A percentile compares a stretch with the other conserved stretches of the same genome.
Evolutionary conservation across 2,113 vertebrate genomes (phyloP).

Genomic region (Oreotrochilus melanogaster): DNA sequence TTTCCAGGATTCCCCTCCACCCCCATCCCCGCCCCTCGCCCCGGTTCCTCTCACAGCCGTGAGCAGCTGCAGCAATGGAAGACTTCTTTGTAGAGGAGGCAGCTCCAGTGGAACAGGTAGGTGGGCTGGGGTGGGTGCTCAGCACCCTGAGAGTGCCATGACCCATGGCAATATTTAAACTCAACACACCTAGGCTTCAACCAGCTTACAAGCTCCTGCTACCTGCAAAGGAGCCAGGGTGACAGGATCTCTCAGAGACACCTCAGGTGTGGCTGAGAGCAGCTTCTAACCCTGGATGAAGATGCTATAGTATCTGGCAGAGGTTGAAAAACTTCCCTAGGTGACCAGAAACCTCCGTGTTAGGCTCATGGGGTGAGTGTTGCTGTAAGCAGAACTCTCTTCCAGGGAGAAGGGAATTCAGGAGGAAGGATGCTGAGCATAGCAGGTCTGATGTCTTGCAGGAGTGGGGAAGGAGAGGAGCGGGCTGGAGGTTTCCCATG

Average conservation of each 20-base stretch:
- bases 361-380: neutral
- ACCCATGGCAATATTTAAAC: neutral
- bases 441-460: neutral
- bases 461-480: neutral
- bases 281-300: neutral
- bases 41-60: constrained; percentile 30
- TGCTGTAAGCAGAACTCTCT: neutral
- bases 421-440: neutral
- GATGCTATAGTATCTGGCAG: neutral
- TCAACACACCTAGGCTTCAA: neutral
- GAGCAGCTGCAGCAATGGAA: constrained; percentile 47
- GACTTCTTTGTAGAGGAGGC: constrained; percentile 54
- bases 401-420: neutral
- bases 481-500: fast-evolving
- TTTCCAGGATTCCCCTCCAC: constrained; percentile 61
- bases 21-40: constrained; percentile 70
- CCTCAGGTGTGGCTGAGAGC: neutral
- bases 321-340: neutral
- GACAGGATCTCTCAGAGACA: neutral
- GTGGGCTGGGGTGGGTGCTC: neutral
- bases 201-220: neutral
- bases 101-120: constrained; percentile 44
- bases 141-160: fast-evolving
- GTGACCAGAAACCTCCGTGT: neutral
- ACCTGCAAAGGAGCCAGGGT: neutral